phyloP scores from a whole-genome alignment of 1,140 invertebrate species.

The Chironomus tepperi region DNA sequence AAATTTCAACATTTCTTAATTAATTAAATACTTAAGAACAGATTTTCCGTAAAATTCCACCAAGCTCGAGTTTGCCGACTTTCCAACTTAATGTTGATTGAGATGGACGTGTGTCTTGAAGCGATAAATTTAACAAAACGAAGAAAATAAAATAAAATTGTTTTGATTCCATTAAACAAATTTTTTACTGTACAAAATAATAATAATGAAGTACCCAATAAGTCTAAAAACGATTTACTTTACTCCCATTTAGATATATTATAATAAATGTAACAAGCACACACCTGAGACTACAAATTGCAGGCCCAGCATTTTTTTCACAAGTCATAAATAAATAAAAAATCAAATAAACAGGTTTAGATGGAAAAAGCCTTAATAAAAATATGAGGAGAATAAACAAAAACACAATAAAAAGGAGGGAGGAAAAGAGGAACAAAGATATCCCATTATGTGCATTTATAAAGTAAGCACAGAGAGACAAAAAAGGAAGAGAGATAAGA shows the following conservation, averaged over 20 bases:
- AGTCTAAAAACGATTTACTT: background rate
- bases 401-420: background rate
- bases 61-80: no score
- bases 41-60: no score
- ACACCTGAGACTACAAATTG: slow-evolving; percentile 5
- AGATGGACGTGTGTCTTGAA: no score
- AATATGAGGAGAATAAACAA: background rate
- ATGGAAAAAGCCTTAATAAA: background rate
- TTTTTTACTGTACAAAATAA: background rate
- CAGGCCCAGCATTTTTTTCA: background rate
- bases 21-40: no score
- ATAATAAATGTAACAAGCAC: no score
- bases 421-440: background rate
- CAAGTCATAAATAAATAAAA: background rate
- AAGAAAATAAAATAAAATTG: no score
- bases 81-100: no score
- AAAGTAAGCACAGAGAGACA: background rate
- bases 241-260: background rate
- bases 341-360: background rate
- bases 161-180: no score
- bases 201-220: slow-evolving; percentile 11
- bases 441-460: background rate
- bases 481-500: slow-evolving; percentile 8
- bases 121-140: no score
- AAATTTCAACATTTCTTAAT: no score